Evolutionary conservation across 2,797 vertebrate genomes (phyloP), one percentile per base, ranked within the genome.

Genomic region (Champsocephalus esox): DNA sequence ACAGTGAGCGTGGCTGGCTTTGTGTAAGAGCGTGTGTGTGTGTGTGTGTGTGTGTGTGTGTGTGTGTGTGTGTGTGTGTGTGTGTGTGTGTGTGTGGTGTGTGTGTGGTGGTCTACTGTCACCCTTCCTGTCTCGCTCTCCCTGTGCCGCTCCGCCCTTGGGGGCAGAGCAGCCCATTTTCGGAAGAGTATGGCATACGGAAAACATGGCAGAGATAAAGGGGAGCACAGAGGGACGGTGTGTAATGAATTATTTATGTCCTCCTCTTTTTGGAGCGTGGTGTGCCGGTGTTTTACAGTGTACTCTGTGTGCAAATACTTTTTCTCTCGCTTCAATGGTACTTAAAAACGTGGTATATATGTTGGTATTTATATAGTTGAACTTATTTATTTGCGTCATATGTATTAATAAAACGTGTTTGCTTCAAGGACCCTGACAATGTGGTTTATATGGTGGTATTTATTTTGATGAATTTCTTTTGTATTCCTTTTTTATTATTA

Each of bases 191-290:
- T 51, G 55, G 70, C 75, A 79, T 50, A 21, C 1, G 55, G 79
- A 83, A 74, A 38, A 79, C 77, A 69, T 43, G 56, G 57, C 61
- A 76, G 78, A 70, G 83, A 89, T 87, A 81, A 87, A 85, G 75
- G 38, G 41, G 60, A 62, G 77, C 52, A n/a, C 24, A 52, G 61
- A 63, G 43, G 55, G 71, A 49, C 77, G 66, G 54, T n/a, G 80
- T 68, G 70, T 46, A 12, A 75, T 88, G 66, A 90, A 87, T 90
- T 84, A 89, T 89, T 88, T 56, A 90, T 82, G 64, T 66, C 54
- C 17, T 66, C 8, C 57, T 78, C 54, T 1, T 72, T 59, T 77
- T 66, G 66, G 67, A 67, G 56, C 57, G 24, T 24, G 65, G 60
- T 66, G 28, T 7, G 66, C 32, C 80, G 56, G 24, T 34, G 28